A percentile compares a stretch with the other conserved stretches of the same genome.
phyloP scores from a whole-genome alignment of 2,113 vertebrate genomes.

The Phoenicopterus ruber region DNA sequence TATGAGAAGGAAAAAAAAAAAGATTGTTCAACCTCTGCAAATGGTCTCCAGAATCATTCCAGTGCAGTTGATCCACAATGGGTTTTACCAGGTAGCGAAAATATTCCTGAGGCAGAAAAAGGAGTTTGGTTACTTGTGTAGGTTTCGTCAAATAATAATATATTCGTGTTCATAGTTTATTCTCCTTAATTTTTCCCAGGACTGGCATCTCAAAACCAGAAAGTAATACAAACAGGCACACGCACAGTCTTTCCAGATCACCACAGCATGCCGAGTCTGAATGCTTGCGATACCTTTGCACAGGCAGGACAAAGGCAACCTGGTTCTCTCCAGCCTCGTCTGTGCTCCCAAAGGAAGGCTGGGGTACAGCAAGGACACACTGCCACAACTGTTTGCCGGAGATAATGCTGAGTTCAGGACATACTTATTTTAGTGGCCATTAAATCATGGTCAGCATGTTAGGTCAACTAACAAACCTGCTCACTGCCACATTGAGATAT shows the following conservation, averaged over 20 bases:
- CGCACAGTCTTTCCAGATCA: background rate
- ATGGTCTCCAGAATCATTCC: constrained; percentile 74
- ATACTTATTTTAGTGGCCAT: background rate
- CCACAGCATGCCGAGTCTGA: background rate
- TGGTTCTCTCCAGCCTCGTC: background rate
- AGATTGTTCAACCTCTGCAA: constrained; percentile 45
- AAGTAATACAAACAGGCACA: background rate
- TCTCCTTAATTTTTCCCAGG: background rate
- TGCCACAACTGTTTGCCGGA: background rate
- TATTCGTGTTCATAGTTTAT: background rate
- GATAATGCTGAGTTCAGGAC: background rate
- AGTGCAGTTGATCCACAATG: constrained; percentile 68
- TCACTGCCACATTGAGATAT: background rate
- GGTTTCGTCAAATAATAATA: background rate
- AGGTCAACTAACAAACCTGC: background rate
- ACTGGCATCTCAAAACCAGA: background rate
- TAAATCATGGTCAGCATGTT: background rate
- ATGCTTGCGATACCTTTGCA: background rate
- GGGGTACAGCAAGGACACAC: background rate
- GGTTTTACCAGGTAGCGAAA: constrained; percentile 77
- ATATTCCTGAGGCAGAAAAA: constrained; percentile 73
- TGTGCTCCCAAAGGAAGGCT: background rate
- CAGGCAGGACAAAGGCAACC: background rate
- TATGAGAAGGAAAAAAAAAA: background rate
- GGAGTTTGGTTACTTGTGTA: background rate